Conservation (phyloP, 2,113 vertebrate species). For the Tachuris rubrigastra region DNA sequence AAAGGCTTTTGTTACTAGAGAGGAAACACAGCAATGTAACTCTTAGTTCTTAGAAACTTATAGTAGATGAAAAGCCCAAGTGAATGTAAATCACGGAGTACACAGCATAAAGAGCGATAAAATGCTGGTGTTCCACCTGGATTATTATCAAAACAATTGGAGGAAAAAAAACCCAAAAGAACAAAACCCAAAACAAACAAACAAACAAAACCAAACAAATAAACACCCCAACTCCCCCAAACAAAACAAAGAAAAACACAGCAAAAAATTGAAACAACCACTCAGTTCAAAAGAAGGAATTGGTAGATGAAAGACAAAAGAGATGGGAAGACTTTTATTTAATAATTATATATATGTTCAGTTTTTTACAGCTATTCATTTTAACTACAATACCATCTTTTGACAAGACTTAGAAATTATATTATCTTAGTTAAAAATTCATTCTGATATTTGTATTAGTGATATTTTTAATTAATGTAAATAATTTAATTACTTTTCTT, state of each 20-base stretch:
- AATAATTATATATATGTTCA: background rate
- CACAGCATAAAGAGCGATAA: background rate
- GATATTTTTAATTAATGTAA: background rate
- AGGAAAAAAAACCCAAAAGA: accelerated
- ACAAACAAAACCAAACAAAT: background rate
- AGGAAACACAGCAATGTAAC: background rate
- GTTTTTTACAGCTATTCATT: background rate
- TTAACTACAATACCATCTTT: background rate
- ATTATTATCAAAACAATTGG: background rate
- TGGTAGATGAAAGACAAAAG: background rate
- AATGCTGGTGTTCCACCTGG: background rate
- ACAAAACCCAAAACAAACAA: background rate
- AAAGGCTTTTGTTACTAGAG: background rate
- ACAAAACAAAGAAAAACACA: background rate
- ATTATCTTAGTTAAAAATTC: background rate
- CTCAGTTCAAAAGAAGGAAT: background rate
- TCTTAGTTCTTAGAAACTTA: background rate
- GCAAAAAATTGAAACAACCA: background rate
- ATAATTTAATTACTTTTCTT: background rate
- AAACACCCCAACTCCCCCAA: too few species aligned
- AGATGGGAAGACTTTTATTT: background rate
- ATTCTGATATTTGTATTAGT: background rate
- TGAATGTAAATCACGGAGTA: background rate
- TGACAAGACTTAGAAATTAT: background rate
- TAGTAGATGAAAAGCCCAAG: background rate